These are phyloP conservation scores for Nycticebus coucang DNA, from an alignment of 2,113 vertebrate genomes.

Conservation along the genomic window DNA sequence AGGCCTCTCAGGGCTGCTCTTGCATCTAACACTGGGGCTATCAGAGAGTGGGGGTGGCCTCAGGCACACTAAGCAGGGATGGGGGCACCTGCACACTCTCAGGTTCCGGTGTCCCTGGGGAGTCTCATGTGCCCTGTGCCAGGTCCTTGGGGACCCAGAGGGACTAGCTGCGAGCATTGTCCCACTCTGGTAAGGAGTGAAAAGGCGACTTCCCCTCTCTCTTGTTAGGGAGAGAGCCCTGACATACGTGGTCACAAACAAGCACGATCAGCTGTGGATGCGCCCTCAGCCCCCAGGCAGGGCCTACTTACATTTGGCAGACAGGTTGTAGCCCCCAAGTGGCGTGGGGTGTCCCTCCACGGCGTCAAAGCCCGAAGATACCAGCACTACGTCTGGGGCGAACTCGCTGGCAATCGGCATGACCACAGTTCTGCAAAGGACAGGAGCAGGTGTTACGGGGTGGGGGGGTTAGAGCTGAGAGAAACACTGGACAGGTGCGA, in stretches of 20 bases:
- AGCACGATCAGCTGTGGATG: fast-evolving
- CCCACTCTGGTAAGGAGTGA: fast-evolving
- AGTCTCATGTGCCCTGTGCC: neutral
- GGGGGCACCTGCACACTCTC: neutral
- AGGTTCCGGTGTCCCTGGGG: fast-evolving
- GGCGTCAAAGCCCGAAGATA: conserved; percentile 95
- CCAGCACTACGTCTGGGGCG: conserved; percentile 95
- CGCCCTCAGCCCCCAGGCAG: fast-evolving
- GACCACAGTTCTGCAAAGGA: conserved; percentile 91
- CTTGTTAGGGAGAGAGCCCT: fast-evolving
- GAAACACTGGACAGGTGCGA: fast-evolving
- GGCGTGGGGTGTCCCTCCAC: conserved; percentile 96
- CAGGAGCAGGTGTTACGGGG: fast-evolving
- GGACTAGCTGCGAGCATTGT: fast-evolving
- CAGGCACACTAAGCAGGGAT: neutral
- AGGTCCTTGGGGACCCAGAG: neutral
- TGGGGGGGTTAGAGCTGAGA: fast-evolving
- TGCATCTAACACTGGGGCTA: fast-evolving
- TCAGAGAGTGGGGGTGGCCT: too few species aligned
- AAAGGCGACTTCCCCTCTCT: fast-evolving
- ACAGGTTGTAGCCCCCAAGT: conserved; percentile 94
- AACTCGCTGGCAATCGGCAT: conserved; percentile 98
- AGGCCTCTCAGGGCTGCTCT: fast-evolving
- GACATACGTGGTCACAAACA: fast-evolving
- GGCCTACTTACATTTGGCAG: conserved; percentile 93